These are phyloP conservation scores for Zaprionus obscuricornis DNA, from an alignment of 2,888 invertebrate genomes.

Conservation along the genomic window DNA sequence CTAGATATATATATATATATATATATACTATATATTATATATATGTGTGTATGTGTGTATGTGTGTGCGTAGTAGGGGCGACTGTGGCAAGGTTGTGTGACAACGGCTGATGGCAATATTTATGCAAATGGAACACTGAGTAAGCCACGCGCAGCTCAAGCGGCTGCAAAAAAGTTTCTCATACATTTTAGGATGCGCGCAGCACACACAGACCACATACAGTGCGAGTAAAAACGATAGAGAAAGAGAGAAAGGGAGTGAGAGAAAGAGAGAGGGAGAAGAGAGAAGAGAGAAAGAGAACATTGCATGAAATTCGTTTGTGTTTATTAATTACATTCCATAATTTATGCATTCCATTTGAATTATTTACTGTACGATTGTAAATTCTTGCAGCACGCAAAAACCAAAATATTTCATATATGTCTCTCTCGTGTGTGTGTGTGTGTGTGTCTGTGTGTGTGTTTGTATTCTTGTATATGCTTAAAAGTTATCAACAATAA, in stretches of 20 bases:
- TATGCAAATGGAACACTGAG: conserved; percentile 69
- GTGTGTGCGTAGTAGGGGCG: too few relatives aligned
- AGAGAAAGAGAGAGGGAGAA: too few relatives aligned
- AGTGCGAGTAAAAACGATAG: too few relatives aligned
- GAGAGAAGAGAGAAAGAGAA: conserved; percentile 2
- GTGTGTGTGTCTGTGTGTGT: conserved; percentile 17
- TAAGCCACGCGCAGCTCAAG: conserved; percentile 34
- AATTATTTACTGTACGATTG: conserved; percentile 47
- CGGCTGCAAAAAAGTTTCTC: conserved; percentile 58
- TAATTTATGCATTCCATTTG: conserved; percentile 62
- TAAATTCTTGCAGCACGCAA: conserved; percentile 11
- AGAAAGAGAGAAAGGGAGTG: too few relatives aligned
- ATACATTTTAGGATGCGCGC: conserved; percentile 51
- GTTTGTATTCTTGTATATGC: conserved; percentile 12
- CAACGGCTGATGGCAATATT: conserved; percentile 55
- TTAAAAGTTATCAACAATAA: conserved; percentile 20
- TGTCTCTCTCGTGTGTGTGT: too few relatives aligned
- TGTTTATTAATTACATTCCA: conserved; percentile 64
- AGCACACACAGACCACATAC: conserved; percentile 13
- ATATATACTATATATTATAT: not conserved
- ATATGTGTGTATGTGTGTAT: too few relatives aligned
- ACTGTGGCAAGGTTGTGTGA: conserved; percentile 7
- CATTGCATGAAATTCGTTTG: conserved; percentile 21
- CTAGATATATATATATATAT: not conserved
- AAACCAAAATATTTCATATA: not conserved